Base-by-base conservation (phyloP, 2,888 invertebrate genomes). In the Drosophila neotestacea region DNA sequence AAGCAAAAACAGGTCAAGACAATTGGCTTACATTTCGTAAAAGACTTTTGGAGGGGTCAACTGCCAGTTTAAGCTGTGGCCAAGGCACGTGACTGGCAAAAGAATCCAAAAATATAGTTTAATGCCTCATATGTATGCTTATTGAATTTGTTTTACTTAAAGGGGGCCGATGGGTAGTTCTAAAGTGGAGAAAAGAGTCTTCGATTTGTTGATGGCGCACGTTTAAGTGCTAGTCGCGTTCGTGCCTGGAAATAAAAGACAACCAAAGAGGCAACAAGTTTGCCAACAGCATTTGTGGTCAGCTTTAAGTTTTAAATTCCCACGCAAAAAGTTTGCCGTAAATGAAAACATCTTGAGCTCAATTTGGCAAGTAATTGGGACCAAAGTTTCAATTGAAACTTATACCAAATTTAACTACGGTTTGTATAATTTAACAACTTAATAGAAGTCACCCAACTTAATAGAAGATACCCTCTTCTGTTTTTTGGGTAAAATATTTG, bases 201-300 rank as follows among this genome's bases (percentile, higher is more conserved):
- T 68, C 50, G 66, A 84, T 80, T 77, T 66, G 28, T 44, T 60
- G 73, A 80, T 73, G 67, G 63, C 73, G 55, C 73, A 77, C 73
- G 73, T 61, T 47, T 13, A 38, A 36, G 28, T 54, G 54, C 7
- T 34, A 16, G 36, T 50, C 39, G 38, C 41, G 28, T 46, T 34
- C 39, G 46, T 48, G 67, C 50, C 44, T 36, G 36, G 48, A 54
- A 75, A 54, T 59, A 42, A 48, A 56, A 59, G 51, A 11, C 27
- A 36, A 27, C 11, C 30, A 42, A 34, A 16, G 27, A 16, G 59
- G 46, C 67, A 77, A 67, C 61, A 77, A 56, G 78, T 63, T 73
- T 73, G 30, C 58, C 44, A 54, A 47, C 54, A 61, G 2, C 16
- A 32, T 32, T 42, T 52, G 58, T 54, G 48, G 52, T 41, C 44